Percentiles rank a stretch among this genome's conserved stretches.
Conservation (phyloP, 2,888 invertebrate genomes). For the Ectemnius cavifrons region DNA sequence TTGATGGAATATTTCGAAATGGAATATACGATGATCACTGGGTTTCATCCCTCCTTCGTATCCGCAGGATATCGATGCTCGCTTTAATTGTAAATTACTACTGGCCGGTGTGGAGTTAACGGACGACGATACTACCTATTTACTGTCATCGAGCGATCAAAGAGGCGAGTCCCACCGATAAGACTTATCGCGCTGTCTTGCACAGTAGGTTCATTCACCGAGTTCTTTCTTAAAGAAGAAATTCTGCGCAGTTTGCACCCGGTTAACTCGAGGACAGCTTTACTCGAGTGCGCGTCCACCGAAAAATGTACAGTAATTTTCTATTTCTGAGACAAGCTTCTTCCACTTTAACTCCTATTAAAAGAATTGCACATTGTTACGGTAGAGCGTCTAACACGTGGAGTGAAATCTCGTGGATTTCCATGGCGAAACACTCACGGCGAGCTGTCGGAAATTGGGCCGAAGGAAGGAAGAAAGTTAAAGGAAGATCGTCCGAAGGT, state of each 20-base stretch:
- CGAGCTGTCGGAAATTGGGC: conserved; percentile 30
- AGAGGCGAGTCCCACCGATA: conserved; percentile 57
- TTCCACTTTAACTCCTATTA: too few species aligned
- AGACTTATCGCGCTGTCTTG: conserved; percentile 48
- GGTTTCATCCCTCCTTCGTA: neutral
- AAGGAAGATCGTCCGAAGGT: conserved; percentile 45
- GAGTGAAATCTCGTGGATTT: neutral
- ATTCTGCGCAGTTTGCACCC: conserved; percentile 38
- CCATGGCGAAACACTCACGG: neutral
- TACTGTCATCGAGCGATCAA: conserved; percentile 59
- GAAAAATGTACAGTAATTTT: too few species aligned
- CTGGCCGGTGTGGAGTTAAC: conserved; percentile 36
- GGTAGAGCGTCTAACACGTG: neutral
- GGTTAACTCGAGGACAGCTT: conserved; percentile 28
- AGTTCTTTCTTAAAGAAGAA: conserved; percentile 13
- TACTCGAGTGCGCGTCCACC: neutral
- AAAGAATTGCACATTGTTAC: too few species aligned
- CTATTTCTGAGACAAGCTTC: too few species aligned
- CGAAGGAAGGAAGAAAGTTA: conserved; percentile 37
- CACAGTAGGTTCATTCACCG: conserved; percentile 56
- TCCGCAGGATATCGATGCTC: conserved; percentile 24
- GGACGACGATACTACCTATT: conserved; percentile 51
- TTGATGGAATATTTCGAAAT: conserved; percentile 11
- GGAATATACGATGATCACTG: conserved; percentile 6
- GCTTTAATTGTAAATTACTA: conserved; percentile 50